Conservation (phyloP, 2,888 invertebrate species). For the Dorcus parallelipipedus region DNA sequence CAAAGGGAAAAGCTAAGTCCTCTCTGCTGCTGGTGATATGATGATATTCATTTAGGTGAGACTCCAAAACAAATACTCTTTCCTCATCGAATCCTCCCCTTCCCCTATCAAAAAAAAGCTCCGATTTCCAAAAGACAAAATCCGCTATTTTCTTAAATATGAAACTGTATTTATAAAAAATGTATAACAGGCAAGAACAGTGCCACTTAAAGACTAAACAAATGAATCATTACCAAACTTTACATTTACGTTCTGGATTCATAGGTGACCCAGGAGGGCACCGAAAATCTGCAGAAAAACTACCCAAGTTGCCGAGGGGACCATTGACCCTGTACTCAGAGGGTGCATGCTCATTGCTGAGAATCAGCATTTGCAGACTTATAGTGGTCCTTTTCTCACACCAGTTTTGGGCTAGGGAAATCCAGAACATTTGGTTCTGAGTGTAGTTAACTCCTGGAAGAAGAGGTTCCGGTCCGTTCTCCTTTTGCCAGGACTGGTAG, state of each 20-base stretch:
- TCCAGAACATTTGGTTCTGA: slow-evolving; percentile 56
- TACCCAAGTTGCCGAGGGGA: slow-evolving; percentile 57
- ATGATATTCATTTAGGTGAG: no score
- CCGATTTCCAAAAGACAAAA: no score
- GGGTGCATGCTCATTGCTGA: slow-evolving; percentile 49
- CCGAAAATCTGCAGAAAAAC: slow-evolving; percentile 60
- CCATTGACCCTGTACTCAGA: slow-evolving; percentile 58
- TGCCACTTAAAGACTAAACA: no score
- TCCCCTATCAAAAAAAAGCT: no score
- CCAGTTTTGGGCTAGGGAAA: slow-evolving; percentile 60
- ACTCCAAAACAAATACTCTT: no score
- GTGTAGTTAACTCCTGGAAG: slow-evolving; percentile 43
- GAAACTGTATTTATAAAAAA: no score
- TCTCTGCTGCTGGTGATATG: no score
- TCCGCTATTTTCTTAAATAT: no score
- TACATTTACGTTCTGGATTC: slow-evolving; percentile 62
- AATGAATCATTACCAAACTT: slow-evolving; percentile 54
- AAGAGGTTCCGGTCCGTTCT: slow-evolving; percentile 38
- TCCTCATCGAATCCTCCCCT: no score
- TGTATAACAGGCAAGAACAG: no score
- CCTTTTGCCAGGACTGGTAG: slow-evolving; percentile 40
- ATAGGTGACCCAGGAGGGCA: slow-evolving; percentile 57
- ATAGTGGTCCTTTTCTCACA: slow-evolving; percentile 49
- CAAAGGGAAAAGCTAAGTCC: no score
- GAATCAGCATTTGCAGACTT: slow-evolving; percentile 40